Evolutionary conservation across 2,888 invertebrate species (phyloP).

Genomic region (Nezara viridula): DNA sequence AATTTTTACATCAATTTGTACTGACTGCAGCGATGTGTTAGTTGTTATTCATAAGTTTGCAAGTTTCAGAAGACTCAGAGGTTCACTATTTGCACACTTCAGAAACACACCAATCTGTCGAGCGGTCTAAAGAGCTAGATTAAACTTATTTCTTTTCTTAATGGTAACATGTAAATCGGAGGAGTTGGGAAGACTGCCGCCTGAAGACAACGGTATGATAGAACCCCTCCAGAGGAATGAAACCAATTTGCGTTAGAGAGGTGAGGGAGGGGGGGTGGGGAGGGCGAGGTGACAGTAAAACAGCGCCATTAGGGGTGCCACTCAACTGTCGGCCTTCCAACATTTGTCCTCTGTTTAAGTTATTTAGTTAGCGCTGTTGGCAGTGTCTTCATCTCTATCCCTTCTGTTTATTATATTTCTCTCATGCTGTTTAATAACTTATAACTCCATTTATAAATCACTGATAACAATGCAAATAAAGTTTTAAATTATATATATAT

Average conservation of each 20-base stretch:
- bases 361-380: constrained; percentile 44
- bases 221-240: constrained; percentile 12
- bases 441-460: neutral
- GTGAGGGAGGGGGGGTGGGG: neutral
- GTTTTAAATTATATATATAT: neutral
- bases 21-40: too few relatives aligned
- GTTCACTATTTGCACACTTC: too few relatives aligned
- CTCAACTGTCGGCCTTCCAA: neutral
- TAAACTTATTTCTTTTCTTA: neutral
- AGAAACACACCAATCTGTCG: neutral
- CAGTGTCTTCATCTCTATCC: neutral
- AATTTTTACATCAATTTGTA: too few relatives aligned
- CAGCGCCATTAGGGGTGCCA: constrained; percentile 50
- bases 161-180: neutral
- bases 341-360: constrained; percentile 33
- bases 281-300: constrained; percentile 31
- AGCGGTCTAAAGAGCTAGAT: too few relatives aligned
- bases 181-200: neutral
- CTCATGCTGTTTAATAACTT: neutral
- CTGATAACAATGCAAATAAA: neutral
- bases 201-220: constrained; percentile 4
- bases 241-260: constrained; percentile 50
- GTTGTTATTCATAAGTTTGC: too few relatives aligned
- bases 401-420: neutral
- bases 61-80: too few relatives aligned